Conservation (phyloP, 1,140 invertebrate genomes). For the Leptoteleia sp. region DNA sequence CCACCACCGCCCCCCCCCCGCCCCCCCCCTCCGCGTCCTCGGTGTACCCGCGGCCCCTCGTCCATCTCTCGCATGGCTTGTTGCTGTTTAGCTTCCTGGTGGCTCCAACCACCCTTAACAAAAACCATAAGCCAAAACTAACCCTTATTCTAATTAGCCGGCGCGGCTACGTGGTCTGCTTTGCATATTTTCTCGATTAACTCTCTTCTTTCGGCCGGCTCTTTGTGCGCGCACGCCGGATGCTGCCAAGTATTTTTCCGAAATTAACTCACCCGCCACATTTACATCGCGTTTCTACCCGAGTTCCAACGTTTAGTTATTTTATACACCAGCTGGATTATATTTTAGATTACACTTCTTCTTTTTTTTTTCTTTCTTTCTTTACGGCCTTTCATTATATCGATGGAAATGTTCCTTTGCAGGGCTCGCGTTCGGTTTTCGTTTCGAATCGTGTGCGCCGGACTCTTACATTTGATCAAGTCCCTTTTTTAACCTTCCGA, state of each 20-base stretch:
- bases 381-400: not conserved
- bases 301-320: slow-evolving; percentile 12
- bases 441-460: too few species aligned
- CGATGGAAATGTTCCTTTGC: too few species aligned
- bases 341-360: too few species aligned
- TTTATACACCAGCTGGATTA: not conserved
- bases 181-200: slow-evolving; percentile 79
- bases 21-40: not conserved
- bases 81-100: slow-evolving; percentile 61
- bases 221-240: slow-evolving; percentile 51
- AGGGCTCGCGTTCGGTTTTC: too few species aligned
- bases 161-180: slow-evolving; percentile 71
- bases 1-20: too few species aligned
- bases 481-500: too few species aligned
- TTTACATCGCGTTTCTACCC: slow-evolving; percentile 22
- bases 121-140: slow-evolving; percentile 79
- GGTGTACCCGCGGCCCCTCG: too few species aligned
- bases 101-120: slow-evolving; percentile 69
- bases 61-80: slow-evolving; percentile 54
- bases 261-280: slow-evolving; percentile 49
- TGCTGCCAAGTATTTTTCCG: slow-evolving; percentile 59
- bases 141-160: slow-evolving; percentile 80
- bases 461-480: too few species aligned
- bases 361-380: not conserved
- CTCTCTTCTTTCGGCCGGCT: slow-evolving; percentile 66